Conservation (phyloP, 2,888 invertebrate genomes). For the Cheilosia scutellata region DNA sequence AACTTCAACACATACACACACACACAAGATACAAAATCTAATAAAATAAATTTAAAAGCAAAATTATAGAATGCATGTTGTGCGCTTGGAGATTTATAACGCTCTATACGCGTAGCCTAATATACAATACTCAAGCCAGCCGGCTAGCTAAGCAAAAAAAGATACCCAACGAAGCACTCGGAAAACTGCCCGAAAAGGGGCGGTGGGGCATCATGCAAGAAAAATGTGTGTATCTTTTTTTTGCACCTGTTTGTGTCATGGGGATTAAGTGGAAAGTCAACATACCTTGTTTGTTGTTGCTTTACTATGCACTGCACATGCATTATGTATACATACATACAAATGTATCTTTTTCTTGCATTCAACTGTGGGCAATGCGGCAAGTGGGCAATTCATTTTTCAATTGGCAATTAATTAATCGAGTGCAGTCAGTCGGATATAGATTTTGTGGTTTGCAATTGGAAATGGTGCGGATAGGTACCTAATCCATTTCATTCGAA, state of each 20-base stretch:
- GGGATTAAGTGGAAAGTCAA: slow-evolving; percentile 52
- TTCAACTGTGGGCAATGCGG: slow-evolving; percentile 27
- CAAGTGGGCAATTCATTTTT: slow-evolving; percentile 64
- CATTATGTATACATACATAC: background rate
- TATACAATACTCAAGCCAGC: slow-evolving; percentile 27
- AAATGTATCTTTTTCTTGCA: slow-evolving; percentile 63
- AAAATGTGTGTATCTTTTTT: slow-evolving; percentile 30
- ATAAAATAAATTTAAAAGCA: slow-evolving; percentile 62
- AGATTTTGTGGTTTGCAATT: slow-evolving; percentile 66
- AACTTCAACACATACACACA: slow-evolving; percentile 12
- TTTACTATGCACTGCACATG: background rate
- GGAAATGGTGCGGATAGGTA: slow-evolving; percentile 61
- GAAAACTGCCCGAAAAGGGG: background rate
- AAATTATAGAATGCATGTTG: slow-evolving; percentile 67
- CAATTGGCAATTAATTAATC: slow-evolving; percentile 75
- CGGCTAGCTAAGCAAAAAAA: slow-evolving; percentile 23
- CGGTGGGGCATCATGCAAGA: slow-evolving; percentile 5
- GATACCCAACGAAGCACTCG: background rate
- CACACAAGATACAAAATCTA: slow-evolving; percentile 62
- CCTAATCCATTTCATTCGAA: slow-evolving; percentile 29
- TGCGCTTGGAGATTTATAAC: slow-evolving; percentile 56
- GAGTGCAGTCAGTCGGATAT: slow-evolving; percentile 53
- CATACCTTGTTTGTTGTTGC: slow-evolving; percentile 35
- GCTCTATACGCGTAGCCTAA: slow-evolving; percentile 5
- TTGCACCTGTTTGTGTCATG: slow-evolving; percentile 64